phyloP scores from a whole-genome alignment of 1,140 invertebrate genomes.

The Brachionus calyciflorus region DNA sequence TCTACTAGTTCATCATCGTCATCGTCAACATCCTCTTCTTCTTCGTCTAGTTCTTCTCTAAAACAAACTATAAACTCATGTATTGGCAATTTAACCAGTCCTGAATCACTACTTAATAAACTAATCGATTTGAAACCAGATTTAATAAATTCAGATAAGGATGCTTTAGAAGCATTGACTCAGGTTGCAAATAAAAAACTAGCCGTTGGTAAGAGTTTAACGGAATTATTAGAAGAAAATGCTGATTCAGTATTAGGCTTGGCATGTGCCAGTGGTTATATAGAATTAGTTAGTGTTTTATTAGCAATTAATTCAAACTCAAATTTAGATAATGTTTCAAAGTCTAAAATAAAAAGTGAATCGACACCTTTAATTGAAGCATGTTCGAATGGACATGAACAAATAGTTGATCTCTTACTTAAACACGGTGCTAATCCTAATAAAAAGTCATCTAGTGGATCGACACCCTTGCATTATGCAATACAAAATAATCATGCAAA shows the following conservation, averaged over 20 bases:
- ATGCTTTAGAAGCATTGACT: not conserved
- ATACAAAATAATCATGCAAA: slow-evolving; percentile 91
- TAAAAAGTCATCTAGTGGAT: slow-evolving; percentile 83
- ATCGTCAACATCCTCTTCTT: not conserved
- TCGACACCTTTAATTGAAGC: slow-evolving; percentile 98
- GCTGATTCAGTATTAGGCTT: slow-evolving; percentile 23
- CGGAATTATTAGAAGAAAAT: slow-evolving; percentile 41
- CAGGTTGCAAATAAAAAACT: slow-evolving; percentile 41
- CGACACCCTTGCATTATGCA: slow-evolving; percentile 95
- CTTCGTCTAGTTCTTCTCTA: not conserved
- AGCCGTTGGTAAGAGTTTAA: slow-evolving; percentile 43
- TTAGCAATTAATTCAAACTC: slow-evolving; percentile 59
- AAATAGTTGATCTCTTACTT: slow-evolving; percentile 82
- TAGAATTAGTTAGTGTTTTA: slow-evolving; percentile 68
- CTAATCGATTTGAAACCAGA: slow-evolving; percentile 18
- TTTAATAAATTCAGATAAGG: not conserved
- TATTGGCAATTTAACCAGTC: slow-evolving; percentile 8
- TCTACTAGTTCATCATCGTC: not conserved
- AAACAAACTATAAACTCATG: slow-evolving; percentile 20
- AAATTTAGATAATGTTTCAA: slow-evolving; percentile 75
- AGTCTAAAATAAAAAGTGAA: slow-evolving; percentile 88
- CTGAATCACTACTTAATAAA: not conserved
- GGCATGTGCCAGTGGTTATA: slow-evolving; percentile 57
- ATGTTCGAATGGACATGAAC: slow-evolving; percentile 90
- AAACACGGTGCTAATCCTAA: slow-evolving; percentile 90